These are phyloP conservation scores for Rallus crepitans DNA, from an alignment of 2,797 vertebrate species.

Conservation along the genomic window DNA sequence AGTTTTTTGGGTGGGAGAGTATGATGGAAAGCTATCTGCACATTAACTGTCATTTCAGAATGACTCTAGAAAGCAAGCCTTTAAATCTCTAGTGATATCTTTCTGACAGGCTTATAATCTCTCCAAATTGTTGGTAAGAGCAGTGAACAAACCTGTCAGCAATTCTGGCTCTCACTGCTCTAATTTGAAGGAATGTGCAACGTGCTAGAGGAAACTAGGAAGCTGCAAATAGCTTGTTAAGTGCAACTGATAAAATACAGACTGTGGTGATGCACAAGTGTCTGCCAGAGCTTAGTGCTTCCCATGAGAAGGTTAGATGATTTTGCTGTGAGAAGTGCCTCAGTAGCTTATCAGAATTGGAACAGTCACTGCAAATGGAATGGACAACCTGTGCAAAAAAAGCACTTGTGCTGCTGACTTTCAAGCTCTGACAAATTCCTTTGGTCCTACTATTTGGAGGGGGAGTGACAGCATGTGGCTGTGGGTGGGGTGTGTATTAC, in stretches of 20 bases:
- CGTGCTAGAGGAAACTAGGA: not conserved
- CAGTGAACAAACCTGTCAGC: not conserved
- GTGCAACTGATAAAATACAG: not conserved
- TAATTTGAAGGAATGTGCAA: not conserved
- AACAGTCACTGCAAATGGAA: not conserved
- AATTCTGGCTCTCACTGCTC: not conserved
- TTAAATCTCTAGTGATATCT: not conserved
- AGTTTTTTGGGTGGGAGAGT: not conserved
- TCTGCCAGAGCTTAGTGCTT: not conserved
- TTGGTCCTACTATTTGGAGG: not conserved
- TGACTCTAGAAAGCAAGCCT: not conserved
- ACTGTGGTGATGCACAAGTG: not conserved
- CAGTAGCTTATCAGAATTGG: not conserved
- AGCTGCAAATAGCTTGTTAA: not conserved
- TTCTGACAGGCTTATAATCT: conserved; percentile 21
- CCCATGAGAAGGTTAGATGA: not conserved
- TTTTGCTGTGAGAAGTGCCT: not conserved
- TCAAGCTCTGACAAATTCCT: not conserved
- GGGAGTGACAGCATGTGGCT: not conserved
- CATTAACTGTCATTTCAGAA: conserved; percentile 8
- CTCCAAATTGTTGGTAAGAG: conserved; percentile 1
- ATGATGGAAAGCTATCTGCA: not conserved
- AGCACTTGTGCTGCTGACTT: not conserved
- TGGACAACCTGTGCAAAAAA: not conserved
- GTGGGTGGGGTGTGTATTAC: not conserved